These are phyloP conservation scores for Notodonta dromedarius DNA, from an alignment of 2,888 invertebrate species.

Conservation along the genomic window DNA sequence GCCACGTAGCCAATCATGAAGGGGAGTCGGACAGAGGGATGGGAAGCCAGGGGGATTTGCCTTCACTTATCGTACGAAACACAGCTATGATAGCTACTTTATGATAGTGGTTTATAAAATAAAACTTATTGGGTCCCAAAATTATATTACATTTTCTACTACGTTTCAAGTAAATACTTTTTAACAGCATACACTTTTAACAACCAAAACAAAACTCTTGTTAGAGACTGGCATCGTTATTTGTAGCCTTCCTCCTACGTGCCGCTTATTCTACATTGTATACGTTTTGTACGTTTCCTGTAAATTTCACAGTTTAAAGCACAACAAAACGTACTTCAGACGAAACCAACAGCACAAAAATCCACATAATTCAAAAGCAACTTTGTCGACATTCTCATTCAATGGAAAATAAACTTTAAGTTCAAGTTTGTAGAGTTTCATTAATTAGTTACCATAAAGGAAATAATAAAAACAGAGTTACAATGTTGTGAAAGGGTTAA, in stretches of 20 bases:
- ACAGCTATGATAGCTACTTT: no score
- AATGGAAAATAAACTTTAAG: background rate
- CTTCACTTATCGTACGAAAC: no score
- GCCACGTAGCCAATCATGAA: no score
- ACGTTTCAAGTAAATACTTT: no score
- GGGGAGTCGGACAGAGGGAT: no score
- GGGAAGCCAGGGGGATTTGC: no score
- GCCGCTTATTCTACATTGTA: background rate
- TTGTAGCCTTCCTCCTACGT: background rate
- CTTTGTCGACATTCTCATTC: background rate
- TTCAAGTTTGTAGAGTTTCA: background rate
- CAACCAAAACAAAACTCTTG: background rate
- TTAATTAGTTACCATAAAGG: background rate
- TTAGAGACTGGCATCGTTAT: background rate
- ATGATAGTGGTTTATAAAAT: no score
- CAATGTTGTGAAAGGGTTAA: background rate
- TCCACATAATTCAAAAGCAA: background rate
- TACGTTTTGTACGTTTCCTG: background rate
- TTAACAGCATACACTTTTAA: background rate
- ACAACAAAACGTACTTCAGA: slow-evolving; percentile 1
- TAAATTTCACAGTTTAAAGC: background rate
- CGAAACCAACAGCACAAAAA: background rate
- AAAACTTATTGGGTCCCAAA: no score
- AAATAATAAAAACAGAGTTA: background rate
- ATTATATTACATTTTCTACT: no score